Evolutionary conservation across 2,888 invertebrate species (phyloP).

Genomic region (Pegoplata infirma): DNA sequence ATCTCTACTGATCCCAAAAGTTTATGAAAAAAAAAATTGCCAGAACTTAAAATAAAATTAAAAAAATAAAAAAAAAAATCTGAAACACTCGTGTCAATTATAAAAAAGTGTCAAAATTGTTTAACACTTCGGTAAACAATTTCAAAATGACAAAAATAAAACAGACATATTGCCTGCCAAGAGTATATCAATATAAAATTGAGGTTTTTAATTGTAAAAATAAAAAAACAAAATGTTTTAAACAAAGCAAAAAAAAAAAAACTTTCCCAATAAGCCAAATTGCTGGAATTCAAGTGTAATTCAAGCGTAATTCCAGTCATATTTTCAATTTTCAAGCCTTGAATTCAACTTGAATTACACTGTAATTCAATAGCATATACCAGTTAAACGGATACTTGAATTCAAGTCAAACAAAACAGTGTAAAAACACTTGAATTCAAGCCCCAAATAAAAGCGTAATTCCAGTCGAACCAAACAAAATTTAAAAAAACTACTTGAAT

Average conservation of each 20-base stretch:
- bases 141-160: constrained; percentile 13
- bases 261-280: no score
- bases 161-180: constrained; percentile 13
- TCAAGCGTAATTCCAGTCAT: no score
- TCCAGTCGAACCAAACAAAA: no score
- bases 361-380: no score
- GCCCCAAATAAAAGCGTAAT: no score
- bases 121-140: constrained; percentile 61
- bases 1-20: constrained; percentile 41
- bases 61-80: constrained; percentile 13
- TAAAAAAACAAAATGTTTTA: background rate
- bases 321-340: no score
- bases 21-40: constrained; percentile 19
- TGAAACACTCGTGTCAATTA: constrained; percentile 59
- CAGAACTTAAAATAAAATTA: constrained; percentile 12
- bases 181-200: constrained; percentile 1
- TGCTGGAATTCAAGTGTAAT: no score
- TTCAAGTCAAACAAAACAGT: no score
- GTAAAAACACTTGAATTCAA: no score
- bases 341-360: no score
- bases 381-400: no score
- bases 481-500: no score
- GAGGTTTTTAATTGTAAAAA: constrained; percentile 50
- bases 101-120: constrained; percentile 64
- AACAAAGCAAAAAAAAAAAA: constrained; percentile 5